Base-by-base conservation (phyloP, 2,797 vertebrate genomes). In the Chelmon rostratus region DNA sequence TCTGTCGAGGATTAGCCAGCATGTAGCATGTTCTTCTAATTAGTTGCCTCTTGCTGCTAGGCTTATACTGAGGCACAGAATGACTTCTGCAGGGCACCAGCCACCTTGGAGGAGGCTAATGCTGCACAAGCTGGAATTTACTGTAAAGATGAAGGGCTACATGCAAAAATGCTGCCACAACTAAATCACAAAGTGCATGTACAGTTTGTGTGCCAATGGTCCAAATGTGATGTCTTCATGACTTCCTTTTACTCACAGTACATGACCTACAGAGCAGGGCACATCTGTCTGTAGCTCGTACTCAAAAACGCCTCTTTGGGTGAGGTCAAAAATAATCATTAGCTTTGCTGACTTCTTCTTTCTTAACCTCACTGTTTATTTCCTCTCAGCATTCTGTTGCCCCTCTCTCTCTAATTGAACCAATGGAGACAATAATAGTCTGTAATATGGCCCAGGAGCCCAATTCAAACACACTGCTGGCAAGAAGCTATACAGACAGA, bases 1-100 rank as follows among this genome's bases (percentile, higher is more conserved):
- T 93, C 91, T 92, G 91, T 86, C 79, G 64, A 59, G 86, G 89
- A 92, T 92, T 92, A 90, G 68, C 70, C 74, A 37, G 78, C 79
- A 86, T 88, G 90, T 89, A 87, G 79, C 90, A 90, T 87, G 89
- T 87, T 92, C 81, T 81, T 90, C 73, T 92, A 92, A 94, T 95
- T 91, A 91, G 86, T 82, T 53, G 74, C 81, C 81, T 88, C 81
- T 88, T 58, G 85, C 85, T 90, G 79, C 83, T 71, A 53, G 85
- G 84, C 85, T 90, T 85, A 81, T 61, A 63, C 73, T 65, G 35
- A 73, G 54, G 68, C 81, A 79, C 70, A 68, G 74, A 33, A 81
- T 38, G 56, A 82, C 71, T 81, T 79, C 76, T 82, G 81, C 70
- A 65, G 86, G 81, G 74, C 71, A 76, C 49, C 21, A n/a, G 64